Base-by-base conservation (phyloP, 2,888 invertebrate genomes). In the Hyposoter didymator region DNA sequence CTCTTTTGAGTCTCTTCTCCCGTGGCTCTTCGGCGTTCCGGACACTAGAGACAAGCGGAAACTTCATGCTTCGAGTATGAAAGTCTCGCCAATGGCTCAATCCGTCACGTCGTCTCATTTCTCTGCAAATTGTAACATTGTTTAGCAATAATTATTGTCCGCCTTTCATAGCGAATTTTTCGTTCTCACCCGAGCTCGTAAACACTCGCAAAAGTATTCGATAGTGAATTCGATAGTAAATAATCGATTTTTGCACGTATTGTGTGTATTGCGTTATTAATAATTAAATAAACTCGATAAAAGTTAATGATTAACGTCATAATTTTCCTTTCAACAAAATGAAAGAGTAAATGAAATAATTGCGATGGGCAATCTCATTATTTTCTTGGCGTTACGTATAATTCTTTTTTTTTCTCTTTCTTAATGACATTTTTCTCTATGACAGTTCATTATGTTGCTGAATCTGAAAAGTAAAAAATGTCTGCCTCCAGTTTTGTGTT, bases 71-170 rank as follows among this genome's bases (percentile, higher is more conserved):
- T 39, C 19, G 5, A 52, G 39, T 49, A 64, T 64, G 39, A 49
- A 79, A 78, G 49, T 55, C 32, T 76, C 28, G 7, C 22, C 47
- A 39, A 67, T 52, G 45, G 28, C 69, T 55, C 43, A 49, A 78
- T 78, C 28, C 64, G 66, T 66, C 49, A 66, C 28, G 49, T 76
- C 47, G 17, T 66, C 47, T 66, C 75, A 66, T 49, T 76, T 39
- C 66, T 76, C 28, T 10, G 45, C 8, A 32, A 74, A 76, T 76
- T 35, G 10, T 14, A 39, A 64, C n/a, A 67, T 66, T 35, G 17
- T 78, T 52, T 67, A 12, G 55, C 22, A n/a, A 55, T 66, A n/a
- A 66, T 78, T 19, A 28, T 45, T 17, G 32, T 47, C 12, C 6
- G 0, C 14, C 7, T 12, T 73, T 49, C 28, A 43, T 35, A 14